Base-by-base conservation (phyloP, 2,888 invertebrate species). In the Xanthorhoe designata region DNA sequence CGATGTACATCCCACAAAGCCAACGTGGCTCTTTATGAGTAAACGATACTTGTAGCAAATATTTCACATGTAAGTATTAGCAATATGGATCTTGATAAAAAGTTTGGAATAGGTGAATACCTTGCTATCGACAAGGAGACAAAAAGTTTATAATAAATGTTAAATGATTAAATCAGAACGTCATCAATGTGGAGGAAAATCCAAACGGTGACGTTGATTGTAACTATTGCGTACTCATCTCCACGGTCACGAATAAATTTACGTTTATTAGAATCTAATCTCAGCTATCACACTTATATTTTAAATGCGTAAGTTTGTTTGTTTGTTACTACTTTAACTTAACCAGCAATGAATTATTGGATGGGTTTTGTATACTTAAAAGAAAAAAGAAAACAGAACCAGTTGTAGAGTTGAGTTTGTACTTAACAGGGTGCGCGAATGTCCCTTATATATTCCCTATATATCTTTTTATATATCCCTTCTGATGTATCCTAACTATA, bases 181-280 rank as follows among this genome's bases (percentile, higher is more conserved):
- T 69, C 69, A 65, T 69, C 55, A 19, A 59, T 66, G 19, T 53
- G 35, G 17, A 60, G 63, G 60, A 54, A 62, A 64, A 61, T 64
- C 61, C 68, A 6, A 58, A 35, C 32, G 2, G 58, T 65, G 61
- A 68, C 68, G 59, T 58, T 6, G 32, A 56, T 61, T 66, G 60
- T 56, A 64, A 63, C 32, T 49, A 53, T 53, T 64, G 56, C 35
- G 55, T 64, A 29, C 19, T 38, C 29, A n/a, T 59, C n/a, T 47
- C 35, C 50, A 58, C 54, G 50, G 19, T 59, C 56, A 66, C 56
- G 57, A 58, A 62, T 58, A 61, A 49, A 38, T 57, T 38, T n/a
- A 3, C 42, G 56, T 65, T 7, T 17, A 17, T 45, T 38, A 38
- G 10, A 42, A 42, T 42, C 38, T 42, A 42, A 42, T 42, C 13